A percentile compares a stretch with the other conserved stretches of the same genome.
Evolutionary conservation across 2,797 vertebrate genomes (phyloP).

Genomic region (Lemur catta): DNA sequence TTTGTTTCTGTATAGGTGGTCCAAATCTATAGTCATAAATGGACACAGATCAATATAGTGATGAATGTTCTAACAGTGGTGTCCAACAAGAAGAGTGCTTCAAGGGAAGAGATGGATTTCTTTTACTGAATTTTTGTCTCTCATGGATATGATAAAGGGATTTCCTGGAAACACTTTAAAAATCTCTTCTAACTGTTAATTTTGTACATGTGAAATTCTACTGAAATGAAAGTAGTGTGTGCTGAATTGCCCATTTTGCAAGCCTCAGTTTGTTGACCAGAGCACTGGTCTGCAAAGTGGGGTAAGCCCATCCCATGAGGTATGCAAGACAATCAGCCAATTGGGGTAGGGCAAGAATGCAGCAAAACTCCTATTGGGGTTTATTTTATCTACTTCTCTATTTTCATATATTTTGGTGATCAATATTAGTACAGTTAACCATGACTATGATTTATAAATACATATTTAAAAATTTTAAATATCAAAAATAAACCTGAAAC

Average conservation of each 20-base stretch:
- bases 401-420: background rate
- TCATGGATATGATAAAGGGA: background rate
- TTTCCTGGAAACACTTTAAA: background rate
- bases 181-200: background rate
- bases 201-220: background rate
- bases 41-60: background rate
- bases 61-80: background rate
- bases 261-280: background rate
- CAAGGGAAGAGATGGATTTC: background rate
- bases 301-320: fast-evolving
- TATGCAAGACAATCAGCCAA: background rate
- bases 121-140: background rate
- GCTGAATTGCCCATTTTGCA: background rate
- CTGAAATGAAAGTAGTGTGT: background rate
- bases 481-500: background rate
- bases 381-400: background rate
- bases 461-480: background rate
- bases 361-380: background rate
- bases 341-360: background rate
- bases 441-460: background rate
- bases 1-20: background rate
- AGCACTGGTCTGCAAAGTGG: background rate
- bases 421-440: background rate
- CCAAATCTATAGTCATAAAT: background rate
- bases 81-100: background rate